A percentile compares a stretch with the other conserved stretches of the same genome.
phyloP scores from a whole-genome alignment of 2,888 invertebrate genomes.

The Glaucopsyche alexis region DNA sequence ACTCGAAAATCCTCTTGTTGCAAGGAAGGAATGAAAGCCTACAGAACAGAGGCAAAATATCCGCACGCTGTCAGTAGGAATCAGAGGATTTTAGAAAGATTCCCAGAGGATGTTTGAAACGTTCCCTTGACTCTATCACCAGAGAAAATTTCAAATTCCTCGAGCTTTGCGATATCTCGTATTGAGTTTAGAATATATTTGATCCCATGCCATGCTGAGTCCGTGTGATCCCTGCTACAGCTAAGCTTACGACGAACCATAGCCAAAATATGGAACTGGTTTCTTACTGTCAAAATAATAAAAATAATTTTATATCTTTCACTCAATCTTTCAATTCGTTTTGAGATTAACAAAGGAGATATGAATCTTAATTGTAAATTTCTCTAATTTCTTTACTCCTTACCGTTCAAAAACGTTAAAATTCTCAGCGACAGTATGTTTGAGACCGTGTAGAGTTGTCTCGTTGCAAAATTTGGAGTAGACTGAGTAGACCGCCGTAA shows the following conservation, averaged over 20 bases:
- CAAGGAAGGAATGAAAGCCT: too few species aligned
- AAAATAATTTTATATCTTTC: conserved; percentile 30
- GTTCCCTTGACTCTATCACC: too few species aligned
- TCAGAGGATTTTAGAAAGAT: too few species aligned
- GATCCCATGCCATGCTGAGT: too few species aligned
- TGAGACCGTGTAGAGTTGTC: conserved; percentile 69
- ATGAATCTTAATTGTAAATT: conserved; percentile 28
- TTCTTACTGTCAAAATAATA: conserved; percentile 27
- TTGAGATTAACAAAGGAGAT: background rate
- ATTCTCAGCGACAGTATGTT: conserved; percentile 66
- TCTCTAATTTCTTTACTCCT: conserved; percentile 13
- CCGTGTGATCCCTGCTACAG: too few species aligned
- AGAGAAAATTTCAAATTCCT: too few species aligned
- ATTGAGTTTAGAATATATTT: too few species aligned
- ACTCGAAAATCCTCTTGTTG: too few species aligned
- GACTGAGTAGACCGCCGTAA: conserved; percentile 45
- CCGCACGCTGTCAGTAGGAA: too few species aligned
- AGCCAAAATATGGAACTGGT: background rate
- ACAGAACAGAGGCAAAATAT: too few species aligned
- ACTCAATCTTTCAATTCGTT: background rate
- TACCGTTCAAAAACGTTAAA: conserved; percentile 69
- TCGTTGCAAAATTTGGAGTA: conserved; percentile 66
- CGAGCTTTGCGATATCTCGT: too few species aligned
- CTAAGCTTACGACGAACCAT: background rate
- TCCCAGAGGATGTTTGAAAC: too few species aligned